These are phyloP conservation scores for Ophion costatus DNA, from an alignment of 2,888 invertebrate species.

Conservation along the genomic window DNA sequence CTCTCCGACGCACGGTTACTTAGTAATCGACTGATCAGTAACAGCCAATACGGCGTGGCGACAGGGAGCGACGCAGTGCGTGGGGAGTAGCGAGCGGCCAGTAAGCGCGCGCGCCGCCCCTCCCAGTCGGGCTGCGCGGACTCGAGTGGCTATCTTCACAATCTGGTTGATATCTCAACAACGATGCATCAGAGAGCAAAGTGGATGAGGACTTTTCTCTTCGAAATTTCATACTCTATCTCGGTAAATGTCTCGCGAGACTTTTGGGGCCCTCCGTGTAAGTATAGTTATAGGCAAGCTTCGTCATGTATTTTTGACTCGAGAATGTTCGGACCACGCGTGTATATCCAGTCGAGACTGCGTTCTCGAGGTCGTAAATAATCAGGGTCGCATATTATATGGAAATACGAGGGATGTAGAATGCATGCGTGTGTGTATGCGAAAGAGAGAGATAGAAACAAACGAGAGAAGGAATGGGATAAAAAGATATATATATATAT, in stretches of 20 bases:
- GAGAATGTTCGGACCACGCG: constrained; percentile 74
- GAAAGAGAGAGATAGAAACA: constrained; percentile 4
- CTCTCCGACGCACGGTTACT: not conserved
- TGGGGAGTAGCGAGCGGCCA: not conserved
- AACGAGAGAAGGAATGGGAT: not conserved
- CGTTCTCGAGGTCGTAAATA: constrained; percentile 63
- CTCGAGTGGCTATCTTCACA: not conserved
- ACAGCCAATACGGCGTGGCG: not conserved
- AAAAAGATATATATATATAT: constrained; percentile 30
- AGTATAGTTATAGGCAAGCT: constrained; percentile 72
- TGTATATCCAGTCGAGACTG: constrained; percentile 67
- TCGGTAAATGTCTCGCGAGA: not conserved
- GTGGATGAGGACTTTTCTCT: not conserved
- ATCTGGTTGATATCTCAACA: not conserved
- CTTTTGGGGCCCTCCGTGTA: constrained; percentile 12
- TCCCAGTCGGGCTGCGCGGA: not conserved
- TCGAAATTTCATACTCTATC: not conserved
- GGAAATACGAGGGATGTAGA: constrained; percentile 48
- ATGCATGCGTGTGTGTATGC: constrained; percentile 19
- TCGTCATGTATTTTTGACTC: constrained; percentile 78
- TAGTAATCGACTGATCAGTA: not conserved
- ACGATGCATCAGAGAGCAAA: not conserved
- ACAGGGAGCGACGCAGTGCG: not conserved
- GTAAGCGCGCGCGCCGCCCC: not conserved
- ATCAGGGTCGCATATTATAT: constrained; percentile 65